Evolutionary conservation across 1,140 invertebrate species (phyloP), one percentile per base, ranked within the genome.

Genomic region (Drosophila seguyi): DNA sequence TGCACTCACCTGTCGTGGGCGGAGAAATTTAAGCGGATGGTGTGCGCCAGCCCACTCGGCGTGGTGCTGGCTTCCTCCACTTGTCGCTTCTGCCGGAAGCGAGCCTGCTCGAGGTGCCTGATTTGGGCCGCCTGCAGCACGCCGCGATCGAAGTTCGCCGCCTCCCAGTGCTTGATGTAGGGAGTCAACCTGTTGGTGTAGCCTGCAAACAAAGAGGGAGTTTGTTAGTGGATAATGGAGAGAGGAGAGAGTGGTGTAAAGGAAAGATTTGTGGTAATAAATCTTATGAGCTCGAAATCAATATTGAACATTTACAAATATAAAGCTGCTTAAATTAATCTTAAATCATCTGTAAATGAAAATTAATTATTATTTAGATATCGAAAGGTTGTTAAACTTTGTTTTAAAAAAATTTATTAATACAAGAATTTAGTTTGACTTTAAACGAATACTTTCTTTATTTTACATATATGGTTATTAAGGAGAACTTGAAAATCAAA

Each of bases 131-230:
- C 65, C 69, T 92, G 90, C 56, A 93, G 75, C 47, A 81, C 65
- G 6, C 73, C 56, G 50, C 90, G 90, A 87, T 92, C 90, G 57
- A 91, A 93, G 75, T 92, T 88, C 68, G 92, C 92, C 39, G 91
- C 81, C 61, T 93, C 92, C 92, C 92, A 93, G 69, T 93, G 92
- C 25, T 85, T 83, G 56, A 93, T 93, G 47, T 90, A 93, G 25
- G 92, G 91, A 47, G 90, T 92, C 55, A 93, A 75, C 38, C 79
- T 91, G 66, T 92, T 84, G 77, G 87, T 91, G 75, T 92, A 92
- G 60, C 91, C 91, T 92, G 50, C 8, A 65, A 45, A n/a, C 39
- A 69, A 53, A n/a, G n/a, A 29, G 16, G 22, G 27, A 55, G 38
- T 10, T 53, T 11, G 11, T 58, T 44, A 61, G n/a, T 20, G 10